Evolutionary conservation across 2,113 vertebrate species (phyloP).

Genomic region (Ailuropoda melanoleuca): DNA sequence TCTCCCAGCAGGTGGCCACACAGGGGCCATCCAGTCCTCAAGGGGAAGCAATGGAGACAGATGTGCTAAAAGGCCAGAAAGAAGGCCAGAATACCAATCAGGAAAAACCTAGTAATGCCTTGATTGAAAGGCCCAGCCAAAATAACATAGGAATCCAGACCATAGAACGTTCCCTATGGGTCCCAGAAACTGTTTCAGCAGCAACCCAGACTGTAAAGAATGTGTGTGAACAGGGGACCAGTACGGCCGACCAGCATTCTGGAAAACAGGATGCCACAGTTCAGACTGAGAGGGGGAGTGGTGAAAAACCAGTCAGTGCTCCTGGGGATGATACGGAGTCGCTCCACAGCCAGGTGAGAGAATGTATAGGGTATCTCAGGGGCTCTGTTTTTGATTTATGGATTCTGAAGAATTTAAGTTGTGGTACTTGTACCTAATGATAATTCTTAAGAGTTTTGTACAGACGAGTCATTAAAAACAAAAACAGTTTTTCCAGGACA

Average conservation of each 20-base stretch:
- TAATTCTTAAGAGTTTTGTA: neutral
- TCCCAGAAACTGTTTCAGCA: constrained; percentile 75
- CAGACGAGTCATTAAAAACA: neutral
- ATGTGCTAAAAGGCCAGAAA: constrained; percentile 31
- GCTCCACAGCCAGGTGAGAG: constrained; percentile 86
- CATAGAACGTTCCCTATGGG: constrained; percentile 39
- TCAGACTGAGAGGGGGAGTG: constrained; percentile 80
- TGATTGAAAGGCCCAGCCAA: constrained; percentile 61
- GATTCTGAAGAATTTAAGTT: neutral
- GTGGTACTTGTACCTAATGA: neutral
- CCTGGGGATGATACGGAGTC: constrained; percentile 81
- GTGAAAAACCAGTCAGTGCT: constrained; percentile 69
- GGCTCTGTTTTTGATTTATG: neutral
- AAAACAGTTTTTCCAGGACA: neutral
- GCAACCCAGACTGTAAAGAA: constrained; percentile 84
- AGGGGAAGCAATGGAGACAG: constrained; percentile 71
- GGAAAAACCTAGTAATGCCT: constrained; percentile 61
- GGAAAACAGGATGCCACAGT: constrained; percentile 76
- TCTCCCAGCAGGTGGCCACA: constrained; percentile 45
- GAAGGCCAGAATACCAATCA: constrained; percentile 43
- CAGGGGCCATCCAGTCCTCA: constrained; percentile 23
- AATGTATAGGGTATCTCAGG: neutral
- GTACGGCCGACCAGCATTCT: constrained; percentile 76
- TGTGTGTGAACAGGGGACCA: constrained; percentile 77
- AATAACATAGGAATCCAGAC: constrained; percentile 83